A percentile compares a stretch with the other conserved stretches of the same genome.
Evolutionary conservation across 2,888 invertebrate genomes (phyloP).

Genomic region (Stenolophus ochropezus): DNA sequence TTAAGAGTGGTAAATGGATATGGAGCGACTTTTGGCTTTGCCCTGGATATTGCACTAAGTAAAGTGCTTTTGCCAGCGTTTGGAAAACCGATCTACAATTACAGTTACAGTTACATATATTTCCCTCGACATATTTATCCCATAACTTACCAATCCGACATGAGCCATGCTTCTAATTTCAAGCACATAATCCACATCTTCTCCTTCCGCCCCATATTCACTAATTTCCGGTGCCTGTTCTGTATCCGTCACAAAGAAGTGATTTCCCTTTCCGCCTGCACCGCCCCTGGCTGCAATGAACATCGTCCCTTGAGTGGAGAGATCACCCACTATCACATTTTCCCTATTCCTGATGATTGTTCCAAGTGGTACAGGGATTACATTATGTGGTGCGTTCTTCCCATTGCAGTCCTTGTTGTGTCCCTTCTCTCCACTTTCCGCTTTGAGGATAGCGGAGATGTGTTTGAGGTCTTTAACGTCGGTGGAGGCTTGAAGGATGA

Average conservation of each 20-base stretch:
- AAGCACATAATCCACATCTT: constrained; percentile 81
- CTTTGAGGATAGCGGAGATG: constrained; percentile 78
- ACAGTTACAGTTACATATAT: constrained; percentile 34
- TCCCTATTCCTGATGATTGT: constrained; percentile 79
- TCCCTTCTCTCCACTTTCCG: constrained; percentile 84
- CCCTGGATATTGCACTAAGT: constrained; percentile 88
- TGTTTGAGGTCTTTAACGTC: constrained; percentile 83
- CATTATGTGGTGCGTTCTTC: constrained; percentile 83
- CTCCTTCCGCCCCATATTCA: constrained; percentile 91
- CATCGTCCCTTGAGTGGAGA: constrained; percentile 81
- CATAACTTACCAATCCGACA: constrained; percentile 88
- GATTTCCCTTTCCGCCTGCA: constrained; percentile 96
- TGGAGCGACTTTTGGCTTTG: constrained; percentile 91
- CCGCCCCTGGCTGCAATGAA: constrained; percentile 97
- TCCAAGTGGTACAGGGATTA: constrained; percentile 88
- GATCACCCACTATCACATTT: constrained; percentile 81
- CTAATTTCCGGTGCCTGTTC: constrained; percentile 88
- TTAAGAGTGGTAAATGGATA: constrained; percentile 95
- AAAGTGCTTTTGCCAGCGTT: constrained; percentile 97
- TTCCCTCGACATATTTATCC: constrained; percentile 34
- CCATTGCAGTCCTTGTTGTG: constrained; percentile 86
- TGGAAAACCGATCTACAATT: constrained; percentile 83
- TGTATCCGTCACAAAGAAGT: constrained; percentile 88
- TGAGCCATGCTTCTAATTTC: constrained; percentile 96
- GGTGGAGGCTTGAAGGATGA: constrained; percentile 85